Percentiles rank a stretch among this genome's conserved stretches.
Evolutionary conservation across 2,888 invertebrate genomes (phyloP).

Genomic region (Andrena marginata): DNA sequence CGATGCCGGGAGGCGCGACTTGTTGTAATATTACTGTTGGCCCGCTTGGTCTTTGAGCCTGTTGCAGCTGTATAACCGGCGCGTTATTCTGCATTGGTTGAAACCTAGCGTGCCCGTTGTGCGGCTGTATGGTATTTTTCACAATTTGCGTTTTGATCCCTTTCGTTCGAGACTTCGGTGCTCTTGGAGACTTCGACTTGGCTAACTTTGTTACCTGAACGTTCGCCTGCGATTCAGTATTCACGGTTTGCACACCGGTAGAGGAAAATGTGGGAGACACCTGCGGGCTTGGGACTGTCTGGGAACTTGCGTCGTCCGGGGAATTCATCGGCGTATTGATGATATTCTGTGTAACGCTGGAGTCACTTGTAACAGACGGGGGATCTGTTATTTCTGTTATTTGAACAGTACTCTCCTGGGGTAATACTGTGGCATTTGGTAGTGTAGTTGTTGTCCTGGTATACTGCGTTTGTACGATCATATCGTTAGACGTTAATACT

Average conservation of each 20-base stretch:
- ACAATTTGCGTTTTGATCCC: slow-evolving; percentile 74
- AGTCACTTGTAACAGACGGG: slow-evolving; percentile 69
- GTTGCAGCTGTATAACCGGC: slow-evolving; percentile 87
- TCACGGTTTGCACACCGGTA: slow-evolving; percentile 64
- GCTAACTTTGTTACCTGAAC: slow-evolving; percentile 69
- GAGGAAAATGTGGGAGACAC: slow-evolving; percentile 71
- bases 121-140: slow-evolving; percentile 74
- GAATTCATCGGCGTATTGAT: slow-evolving; percentile 67
- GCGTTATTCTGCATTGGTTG: slow-evolving; percentile 84
- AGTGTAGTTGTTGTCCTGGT: slow-evolving; percentile 82
- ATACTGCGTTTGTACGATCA: slow-evolving; percentile 83
- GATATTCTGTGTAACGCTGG: slow-evolving; percentile 61
- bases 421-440: slow-evolving; percentile 80
- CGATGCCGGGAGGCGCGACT: slow-evolving; percentile 87
- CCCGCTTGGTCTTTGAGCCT: slow-evolving; percentile 86
- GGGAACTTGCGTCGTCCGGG: slow-evolving; percentile 66
- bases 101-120: slow-evolving; percentile 72
- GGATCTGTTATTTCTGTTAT: slow-evolving; percentile 81
- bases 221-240: slow-evolving; percentile 63
- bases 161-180: slow-evolving; percentile 76
- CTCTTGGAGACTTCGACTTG: slow-evolving; percentile 76
- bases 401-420: slow-evolving; percentile 79
- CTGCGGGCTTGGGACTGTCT: slow-evolving; percentile 75
- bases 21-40: slow-evolving; percentile 91
- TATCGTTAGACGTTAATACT: slow-evolving; percentile 83